Conservation (phyloP, 30 jellyfish, hydroid and myxozoan species). For the Pelagia noctiluca region DNA sequence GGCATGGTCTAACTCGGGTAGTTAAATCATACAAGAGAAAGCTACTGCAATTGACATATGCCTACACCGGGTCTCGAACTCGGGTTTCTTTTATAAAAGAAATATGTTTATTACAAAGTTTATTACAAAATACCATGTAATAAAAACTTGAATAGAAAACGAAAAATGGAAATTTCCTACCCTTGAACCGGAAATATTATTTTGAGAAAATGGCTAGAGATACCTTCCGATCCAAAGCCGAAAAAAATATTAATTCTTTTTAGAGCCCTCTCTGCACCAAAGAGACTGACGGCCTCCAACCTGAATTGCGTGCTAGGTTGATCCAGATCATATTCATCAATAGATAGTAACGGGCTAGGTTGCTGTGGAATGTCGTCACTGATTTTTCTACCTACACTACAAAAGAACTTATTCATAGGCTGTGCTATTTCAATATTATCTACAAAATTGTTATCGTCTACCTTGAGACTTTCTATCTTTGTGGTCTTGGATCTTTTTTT, state of each 20-base stretch:
- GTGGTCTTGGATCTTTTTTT: constrained; percentile 10
- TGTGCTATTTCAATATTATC: constrained; percentile 20
- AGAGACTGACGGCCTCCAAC: constrained; percentile 29
- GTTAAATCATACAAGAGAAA: too few relatives aligned
- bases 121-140: too few relatives aligned
- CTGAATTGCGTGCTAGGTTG: not conserved
- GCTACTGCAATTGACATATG: too few relatives aligned
- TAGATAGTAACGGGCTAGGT: constrained; percentile 54
- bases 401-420: constrained; percentile 50
- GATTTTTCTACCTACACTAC: constrained; percentile 35
- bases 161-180: too few relatives aligned
- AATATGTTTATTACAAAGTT: too few relatives aligned
- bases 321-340: constrained; percentile 18
- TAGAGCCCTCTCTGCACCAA: constrained; percentile 46
- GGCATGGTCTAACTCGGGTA: too few relatives aligned
- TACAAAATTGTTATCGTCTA: constrained; percentile 9
- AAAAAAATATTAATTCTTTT: constrained; percentile 55
- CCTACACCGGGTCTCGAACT: too few relatives aligned
- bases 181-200: constrained; percentile 28
- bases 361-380: constrained; percentile 50
- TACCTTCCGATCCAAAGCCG: constrained; percentile 54
- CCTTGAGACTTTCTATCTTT: constrained; percentile 8
- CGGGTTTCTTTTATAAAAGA: too few relatives aligned
- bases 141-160: too few relatives aligned
- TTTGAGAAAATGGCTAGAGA: constrained; percentile 40